Percentiles rank a stretch among this genome's conserved stretches.
phyloP scores from a whole-genome alignment of 1,140 invertebrate species.

The Phocides pigmalion region DNA sequence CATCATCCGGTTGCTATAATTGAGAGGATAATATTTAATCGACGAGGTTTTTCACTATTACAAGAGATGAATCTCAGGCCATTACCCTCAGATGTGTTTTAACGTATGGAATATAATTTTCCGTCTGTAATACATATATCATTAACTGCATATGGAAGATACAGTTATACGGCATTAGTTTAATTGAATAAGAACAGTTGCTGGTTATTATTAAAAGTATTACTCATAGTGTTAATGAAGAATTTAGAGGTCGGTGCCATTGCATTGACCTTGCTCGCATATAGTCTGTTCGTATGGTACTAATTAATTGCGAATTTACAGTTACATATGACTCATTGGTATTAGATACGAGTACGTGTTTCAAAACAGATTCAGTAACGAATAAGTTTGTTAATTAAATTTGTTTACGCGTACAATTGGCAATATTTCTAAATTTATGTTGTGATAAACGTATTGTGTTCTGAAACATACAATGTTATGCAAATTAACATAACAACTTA shows the following conservation, averaged over 20 bases:
- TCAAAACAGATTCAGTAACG: neutral
- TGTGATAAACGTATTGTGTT: too few species aligned
- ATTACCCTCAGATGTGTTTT: constrained; percentile 5
- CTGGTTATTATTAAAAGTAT: constrained; percentile 13
- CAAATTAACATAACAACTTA: too few species aligned
- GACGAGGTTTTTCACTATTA: too few species aligned
- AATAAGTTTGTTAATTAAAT: neutral
- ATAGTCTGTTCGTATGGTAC: constrained; percentile 17
- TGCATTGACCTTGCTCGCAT: constrained; percentile 28
- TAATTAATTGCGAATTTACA: constrained; percentile 20
- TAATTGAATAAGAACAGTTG: constrained; percentile 5
- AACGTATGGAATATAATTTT: constrained; percentile 5
- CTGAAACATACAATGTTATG: too few species aligned
- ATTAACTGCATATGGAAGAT: constrained; percentile 7
- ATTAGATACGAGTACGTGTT: neutral
- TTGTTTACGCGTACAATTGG: neutral
- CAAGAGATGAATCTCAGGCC: constrained; percentile 8
- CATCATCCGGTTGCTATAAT: too few species aligned
- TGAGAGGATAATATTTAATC: too few species aligned
- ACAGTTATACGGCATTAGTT: neutral
- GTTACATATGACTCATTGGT: constrained; percentile 18
- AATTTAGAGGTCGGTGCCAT: constrained; percentile 20
- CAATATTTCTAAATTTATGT: too few species aligned
- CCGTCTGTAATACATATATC: constrained; percentile 1
- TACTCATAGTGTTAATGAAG: constrained; percentile 5